Conservation (phyloP, 2,888 invertebrate genomes). For the Hymenopus coronatus region DNA sequence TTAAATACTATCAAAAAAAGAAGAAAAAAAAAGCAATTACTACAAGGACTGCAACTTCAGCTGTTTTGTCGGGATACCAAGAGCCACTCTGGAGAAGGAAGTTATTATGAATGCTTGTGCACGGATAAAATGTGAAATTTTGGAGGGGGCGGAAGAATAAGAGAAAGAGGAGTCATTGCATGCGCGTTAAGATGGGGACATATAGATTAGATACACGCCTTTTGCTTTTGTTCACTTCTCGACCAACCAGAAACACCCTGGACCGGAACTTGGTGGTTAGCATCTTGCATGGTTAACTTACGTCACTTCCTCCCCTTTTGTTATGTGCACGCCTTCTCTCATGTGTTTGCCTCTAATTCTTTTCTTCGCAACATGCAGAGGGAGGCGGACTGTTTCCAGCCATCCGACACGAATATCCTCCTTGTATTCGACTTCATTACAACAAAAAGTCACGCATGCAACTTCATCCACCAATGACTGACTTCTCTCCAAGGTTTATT, state of each 20-base stretch:
- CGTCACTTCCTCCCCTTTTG: constrained; percentile 18
- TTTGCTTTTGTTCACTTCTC: constrained; percentile 10
- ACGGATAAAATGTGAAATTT: neutral
- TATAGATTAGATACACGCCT: constrained; percentile 12
- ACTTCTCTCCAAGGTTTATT: neutral
- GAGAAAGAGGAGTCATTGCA: neutral
- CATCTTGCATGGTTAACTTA: constrained; percentile 14
- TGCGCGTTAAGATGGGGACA: neutral
- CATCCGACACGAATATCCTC: neutral
- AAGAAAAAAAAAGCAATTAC: no score
- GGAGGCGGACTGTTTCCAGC: neutral
- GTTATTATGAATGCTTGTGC: neutral
- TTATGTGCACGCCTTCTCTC: constrained; percentile 17
- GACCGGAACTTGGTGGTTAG: constrained; percentile 17
- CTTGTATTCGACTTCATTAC: neutral
- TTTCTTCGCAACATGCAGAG: neutral
- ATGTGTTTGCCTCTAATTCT: neutral
- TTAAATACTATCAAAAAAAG: no score
- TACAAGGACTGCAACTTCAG: neutral
- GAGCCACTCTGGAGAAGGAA: neutral
- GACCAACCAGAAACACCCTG: constrained; percentile 13
- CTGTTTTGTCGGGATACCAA: neutral
- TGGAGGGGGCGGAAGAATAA: neutral
- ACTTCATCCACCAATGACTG: constrained; percentile 9
- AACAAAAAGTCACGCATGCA: neutral